These are phyloP conservation scores for Unio pictorum DNA, from an alignment of 2,888 invertebrate species.

Conservation along the genomic window DNA sequence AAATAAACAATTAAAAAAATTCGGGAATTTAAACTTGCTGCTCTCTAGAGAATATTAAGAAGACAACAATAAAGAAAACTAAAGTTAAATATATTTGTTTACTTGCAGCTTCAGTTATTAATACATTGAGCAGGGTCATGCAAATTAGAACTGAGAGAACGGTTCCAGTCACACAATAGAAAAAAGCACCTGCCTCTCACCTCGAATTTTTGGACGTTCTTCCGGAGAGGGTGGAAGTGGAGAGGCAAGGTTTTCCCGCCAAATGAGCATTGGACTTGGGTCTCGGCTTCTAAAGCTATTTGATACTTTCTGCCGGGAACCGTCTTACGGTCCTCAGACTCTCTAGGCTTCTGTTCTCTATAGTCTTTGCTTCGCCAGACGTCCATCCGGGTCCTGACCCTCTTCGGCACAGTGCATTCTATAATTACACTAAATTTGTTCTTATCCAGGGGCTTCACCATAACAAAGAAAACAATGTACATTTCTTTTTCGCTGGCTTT, in stretches of 20 bases:
- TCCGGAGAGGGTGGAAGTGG: slow-evolving; percentile 36
- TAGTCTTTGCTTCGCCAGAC: slow-evolving; percentile 30
- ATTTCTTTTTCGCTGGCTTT: slow-evolving; percentile 7
- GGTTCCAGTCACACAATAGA: too few species aligned
- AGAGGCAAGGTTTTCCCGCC: slow-evolving; percentile 9
- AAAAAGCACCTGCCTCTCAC: slow-evolving; percentile 1
- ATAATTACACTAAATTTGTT: slow-evolving; percentile 22
- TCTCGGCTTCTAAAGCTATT: slow-evolving; percentile 11
- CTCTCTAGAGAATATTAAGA: too few species aligned
- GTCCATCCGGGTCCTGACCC: slow-evolving; percentile 27
- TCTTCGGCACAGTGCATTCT: slow-evolving; percentile 27
- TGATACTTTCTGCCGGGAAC: slow-evolving; percentile 9
- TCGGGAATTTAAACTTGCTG: too few species aligned
- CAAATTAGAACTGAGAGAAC: too few species aligned
- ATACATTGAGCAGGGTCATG: too few species aligned
- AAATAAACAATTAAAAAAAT: too few species aligned
- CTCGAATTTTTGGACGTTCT: slow-evolving; percentile 29
- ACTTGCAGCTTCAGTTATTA: too few species aligned
- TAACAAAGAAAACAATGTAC: slow-evolving; percentile 12
- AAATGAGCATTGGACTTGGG: slow-evolving; percentile 1
- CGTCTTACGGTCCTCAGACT: slow-evolving; percentile 14
- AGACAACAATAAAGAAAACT: too few species aligned
- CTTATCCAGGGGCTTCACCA: slow-evolving; percentile 10
- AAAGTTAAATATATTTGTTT: too few species aligned
- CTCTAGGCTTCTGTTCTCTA: slow-evolving; percentile 25